Evolutionary conservation across 2,113 vertebrate genomes (phyloP), one percentile per base, ranked within the genome.

Genomic region (Oryzias javanicus): DNA sequence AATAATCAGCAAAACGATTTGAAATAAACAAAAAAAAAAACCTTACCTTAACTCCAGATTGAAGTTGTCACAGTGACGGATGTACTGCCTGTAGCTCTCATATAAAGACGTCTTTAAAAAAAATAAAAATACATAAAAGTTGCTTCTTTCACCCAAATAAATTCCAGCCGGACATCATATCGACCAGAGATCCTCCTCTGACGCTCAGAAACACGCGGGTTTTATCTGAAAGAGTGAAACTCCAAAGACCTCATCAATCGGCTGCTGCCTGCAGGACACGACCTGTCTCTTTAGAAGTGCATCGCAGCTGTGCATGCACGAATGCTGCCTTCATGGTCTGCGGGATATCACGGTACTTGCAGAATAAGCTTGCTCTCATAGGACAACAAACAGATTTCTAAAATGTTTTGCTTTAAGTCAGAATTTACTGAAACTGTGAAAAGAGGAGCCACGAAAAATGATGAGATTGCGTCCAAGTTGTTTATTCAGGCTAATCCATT

Each of bases 221-320:
- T 15, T 15, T 17, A 60, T 18, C 2, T 42, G 14, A 29, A 53
- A 56, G 0, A 22, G 13, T n/a, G 25, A 54, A 22, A 45, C n/a
- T 42, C 40, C 19, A 10, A 54, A 35, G 35, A 35, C 35, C 64
- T 52, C 19, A 70, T 42, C 8, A 40, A 45, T 51, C 72, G 53
- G 48, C 40, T 64, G 71, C 61, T 55, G 73, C 56, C 60, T 45
- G 60, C 60, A 57, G 75, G 72, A 72, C 58, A 55, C 73, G 72
- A 72, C 78, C 64, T 49, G 17, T 65, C 49, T 14, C 79, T 47
- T 84, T 78, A 83, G 78, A 87, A 78, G 83, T 17, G 86, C 85
- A 84, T 81, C 84, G 47, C 64, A 35, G 74, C 45, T 67, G 51
- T 4, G 67, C 6, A 49, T 65, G 56, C 25, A 35, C 60, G 4